A percentile compares a stretch with the other conserved stretches of the same genome.
Conservation (phyloP, 1,140 invertebrate genomes). For the Theocolax elegans region DNA sequence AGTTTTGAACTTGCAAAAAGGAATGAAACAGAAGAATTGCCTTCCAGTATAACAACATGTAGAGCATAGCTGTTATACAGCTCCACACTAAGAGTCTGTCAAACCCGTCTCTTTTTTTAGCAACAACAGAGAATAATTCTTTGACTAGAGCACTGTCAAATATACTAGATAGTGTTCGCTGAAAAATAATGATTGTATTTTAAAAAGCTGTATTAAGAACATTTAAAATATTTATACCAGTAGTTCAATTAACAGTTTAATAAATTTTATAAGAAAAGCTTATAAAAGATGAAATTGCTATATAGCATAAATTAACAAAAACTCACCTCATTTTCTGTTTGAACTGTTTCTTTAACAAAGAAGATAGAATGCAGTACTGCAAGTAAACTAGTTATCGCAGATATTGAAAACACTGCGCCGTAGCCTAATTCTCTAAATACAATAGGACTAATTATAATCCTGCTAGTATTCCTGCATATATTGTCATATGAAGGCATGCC, state of each 20-base stretch:
- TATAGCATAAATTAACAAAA: neutral
- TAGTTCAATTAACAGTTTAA: no score
- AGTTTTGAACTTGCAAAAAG: constrained; percentile 75
- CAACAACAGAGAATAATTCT: constrained; percentile 63
- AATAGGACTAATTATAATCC: constrained; percentile 70
- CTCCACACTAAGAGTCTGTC: constrained; percentile 72
- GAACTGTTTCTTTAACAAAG: constrained; percentile 53
- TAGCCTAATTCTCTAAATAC: constrained; percentile 67
- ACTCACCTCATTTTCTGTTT: constrained; percentile 41
- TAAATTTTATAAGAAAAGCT: no score
- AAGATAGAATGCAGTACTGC: constrained; percentile 59
- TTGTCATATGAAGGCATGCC: constrained; percentile 71
- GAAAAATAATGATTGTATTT: no score
- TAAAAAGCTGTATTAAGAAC: no score
- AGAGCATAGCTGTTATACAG: constrained; percentile 70
- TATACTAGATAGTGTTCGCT: constrained; percentile 63
- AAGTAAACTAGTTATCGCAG: constrained; percentile 50
- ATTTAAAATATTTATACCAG: no score
- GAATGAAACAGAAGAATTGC: constrained; percentile 69
- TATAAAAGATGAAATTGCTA: no score
- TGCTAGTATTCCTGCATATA: constrained; percentile 70
- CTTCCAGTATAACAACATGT: constrained; percentile 70
- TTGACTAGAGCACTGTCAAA: constrained; percentile 70
- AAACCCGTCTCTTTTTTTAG: constrained; percentile 71
- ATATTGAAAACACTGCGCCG: constrained; percentile 58